Conservation (phyloP, 2,113 vertebrate genomes). For the Micromys minutus region DNA sequence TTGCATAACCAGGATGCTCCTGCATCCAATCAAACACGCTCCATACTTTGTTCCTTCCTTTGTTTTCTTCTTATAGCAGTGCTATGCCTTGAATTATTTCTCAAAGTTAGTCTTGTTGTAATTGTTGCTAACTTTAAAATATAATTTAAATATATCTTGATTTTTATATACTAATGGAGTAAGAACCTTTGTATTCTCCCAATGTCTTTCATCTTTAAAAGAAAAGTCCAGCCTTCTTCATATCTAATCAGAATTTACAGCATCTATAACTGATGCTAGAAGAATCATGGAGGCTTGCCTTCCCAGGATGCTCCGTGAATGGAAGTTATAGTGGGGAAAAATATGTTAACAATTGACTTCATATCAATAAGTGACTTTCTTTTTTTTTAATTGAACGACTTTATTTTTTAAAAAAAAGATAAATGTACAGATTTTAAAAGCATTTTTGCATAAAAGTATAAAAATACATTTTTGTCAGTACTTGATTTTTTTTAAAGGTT, state of each 20-base stretch:
- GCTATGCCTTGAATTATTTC: neutral
- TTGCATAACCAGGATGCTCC: neutral
- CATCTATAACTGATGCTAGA: neutral
- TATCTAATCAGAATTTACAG: neutral
- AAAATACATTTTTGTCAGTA: too few species aligned
- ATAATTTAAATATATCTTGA: neutral
- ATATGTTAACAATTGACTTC: neutral
- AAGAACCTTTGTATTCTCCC: neutral
- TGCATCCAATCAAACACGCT: neutral
- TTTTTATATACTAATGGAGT: neutral
- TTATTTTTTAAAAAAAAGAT: too few species aligned
- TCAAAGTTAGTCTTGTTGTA: neutral
- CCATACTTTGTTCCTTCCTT: neutral
- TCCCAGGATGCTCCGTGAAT: neutral
- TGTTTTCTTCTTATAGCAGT: neutral
- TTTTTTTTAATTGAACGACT: too few species aligned
- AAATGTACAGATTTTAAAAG: too few species aligned
- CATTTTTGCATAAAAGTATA: too few species aligned
- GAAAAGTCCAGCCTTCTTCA: neutral
- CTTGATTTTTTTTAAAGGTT: too few species aligned
- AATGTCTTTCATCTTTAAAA: neutral
- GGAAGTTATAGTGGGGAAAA: neutral
- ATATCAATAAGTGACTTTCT: neutral
- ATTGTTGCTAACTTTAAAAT: neutral
- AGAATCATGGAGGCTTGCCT: neutral